A percentile compares a stretch with the other conserved stretches of the same genome.
Conservation (phyloP, 1,140 invertebrate species). For the Atta texana region DNA sequence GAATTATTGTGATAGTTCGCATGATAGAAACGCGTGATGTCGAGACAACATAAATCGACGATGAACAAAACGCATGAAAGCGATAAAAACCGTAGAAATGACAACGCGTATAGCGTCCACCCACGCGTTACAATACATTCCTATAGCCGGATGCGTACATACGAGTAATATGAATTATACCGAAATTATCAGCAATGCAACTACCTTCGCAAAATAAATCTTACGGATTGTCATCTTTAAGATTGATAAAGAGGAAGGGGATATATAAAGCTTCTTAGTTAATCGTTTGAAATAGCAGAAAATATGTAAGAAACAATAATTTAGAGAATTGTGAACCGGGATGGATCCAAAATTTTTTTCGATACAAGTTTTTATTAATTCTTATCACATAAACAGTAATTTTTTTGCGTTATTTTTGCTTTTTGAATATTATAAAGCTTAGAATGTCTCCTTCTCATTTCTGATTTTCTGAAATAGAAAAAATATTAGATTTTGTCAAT, state of each 20-base stretch:
- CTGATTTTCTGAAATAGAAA: too few species aligned
- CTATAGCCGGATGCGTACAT: slow-evolving; percentile 24
- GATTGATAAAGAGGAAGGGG: background rate
- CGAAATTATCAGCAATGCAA: slow-evolving; percentile 38
- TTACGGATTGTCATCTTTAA: background rate
- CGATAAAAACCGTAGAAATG: slow-evolving; percentile 47
- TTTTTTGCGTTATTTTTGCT: too few species aligned
- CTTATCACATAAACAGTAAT: too few species aligned
- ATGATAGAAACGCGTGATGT: slow-evolving; percentile 15
- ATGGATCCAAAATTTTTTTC: too few species aligned
- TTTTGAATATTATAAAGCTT: too few species aligned
- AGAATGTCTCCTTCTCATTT: too few species aligned
- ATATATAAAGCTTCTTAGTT: background rate
- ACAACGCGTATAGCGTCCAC: slow-evolving; percentile 41
- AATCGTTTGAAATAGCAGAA: slow-evolving; percentile 1
- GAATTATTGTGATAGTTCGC: slow-evolving; percentile 37
- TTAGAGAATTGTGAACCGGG: background rate
- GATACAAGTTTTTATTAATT: too few species aligned
- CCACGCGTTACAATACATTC: slow-evolving; percentile 34
- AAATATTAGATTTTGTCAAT: too few species aligned
- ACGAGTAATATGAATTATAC: slow-evolving; percentile 48
- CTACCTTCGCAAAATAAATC: slow-evolving; percentile 12
- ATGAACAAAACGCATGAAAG: slow-evolving; percentile 40
- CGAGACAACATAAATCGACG: slow-evolving; percentile 45
- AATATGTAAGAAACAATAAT: background rate